phyloP scores from a whole-genome alignment of 2,888 invertebrate genomes.

The Chymomyza fuscimana region DNA sequence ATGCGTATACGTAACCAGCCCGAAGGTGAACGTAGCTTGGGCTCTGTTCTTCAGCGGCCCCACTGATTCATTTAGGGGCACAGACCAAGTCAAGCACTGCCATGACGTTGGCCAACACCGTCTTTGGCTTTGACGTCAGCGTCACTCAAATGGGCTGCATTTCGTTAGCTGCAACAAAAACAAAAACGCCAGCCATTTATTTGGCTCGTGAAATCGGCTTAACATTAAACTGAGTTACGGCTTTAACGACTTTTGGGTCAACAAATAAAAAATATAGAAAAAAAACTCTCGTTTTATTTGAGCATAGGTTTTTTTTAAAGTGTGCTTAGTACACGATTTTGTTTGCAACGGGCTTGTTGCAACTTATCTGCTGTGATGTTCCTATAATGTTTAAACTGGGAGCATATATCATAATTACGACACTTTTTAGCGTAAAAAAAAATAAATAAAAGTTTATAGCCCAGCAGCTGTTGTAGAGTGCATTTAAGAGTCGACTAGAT shows the following conservation, averaged over 20 bases:
- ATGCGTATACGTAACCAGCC: neutral
- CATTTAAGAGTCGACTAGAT: neutral
- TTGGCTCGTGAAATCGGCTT: constrained; percentile 39
- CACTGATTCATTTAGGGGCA: neutral
- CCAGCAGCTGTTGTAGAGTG: neutral
- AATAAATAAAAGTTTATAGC: neutral
- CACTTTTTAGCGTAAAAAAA: neutral
- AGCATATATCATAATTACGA: neutral
- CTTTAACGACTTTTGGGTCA: neutral
- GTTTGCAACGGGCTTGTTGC: neutral
- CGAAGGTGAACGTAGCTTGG: neutral
- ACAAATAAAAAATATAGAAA: neutral
- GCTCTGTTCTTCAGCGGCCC: neutral
- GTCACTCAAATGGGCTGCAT: constrained; percentile 42
- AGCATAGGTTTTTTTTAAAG: neutral
- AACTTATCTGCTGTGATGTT: neutral
- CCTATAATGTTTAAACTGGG: neutral
- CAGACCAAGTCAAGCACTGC: neutral
- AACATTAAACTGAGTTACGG: constrained; percentile 34
- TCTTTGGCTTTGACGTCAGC: constrained; percentile 7
- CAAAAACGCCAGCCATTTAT: constrained; percentile 4
- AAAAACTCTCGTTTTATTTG: neutral
- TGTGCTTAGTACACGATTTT: neutral
- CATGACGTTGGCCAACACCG: neutral
- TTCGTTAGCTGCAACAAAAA: constrained; percentile 45